Evolutionary conservation across 2,797 vertebrate genomes (phyloP).

Genomic region (Paratrypauchen microcephalus): DNA sequence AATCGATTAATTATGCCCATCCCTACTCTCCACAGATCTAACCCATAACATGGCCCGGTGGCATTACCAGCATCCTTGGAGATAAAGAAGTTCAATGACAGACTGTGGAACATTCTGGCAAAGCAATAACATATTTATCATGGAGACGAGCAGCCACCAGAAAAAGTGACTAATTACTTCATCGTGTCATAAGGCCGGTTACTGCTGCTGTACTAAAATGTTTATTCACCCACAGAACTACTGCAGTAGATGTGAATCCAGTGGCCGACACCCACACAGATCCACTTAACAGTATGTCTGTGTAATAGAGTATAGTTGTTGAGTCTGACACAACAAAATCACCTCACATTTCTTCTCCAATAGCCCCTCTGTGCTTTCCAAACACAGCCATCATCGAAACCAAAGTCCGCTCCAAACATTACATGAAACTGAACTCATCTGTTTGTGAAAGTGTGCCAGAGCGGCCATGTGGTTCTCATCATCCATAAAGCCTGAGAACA

Average conservation of each 20-base stretch:
- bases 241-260: background rate
- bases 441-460: conserved; percentile 14
- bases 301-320: background rate
- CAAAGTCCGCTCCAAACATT: conserved; percentile 31
- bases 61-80: no score
- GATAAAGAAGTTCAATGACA: no score
- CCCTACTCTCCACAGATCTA: no score
- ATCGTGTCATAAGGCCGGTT: no score
- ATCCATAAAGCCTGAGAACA: conserved; percentile 29
- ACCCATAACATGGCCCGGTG: no score
- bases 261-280: background rate
- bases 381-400: conserved; percentile 24
- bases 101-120: no score
- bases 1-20: no score
- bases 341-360: background rate
- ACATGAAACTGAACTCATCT: conserved; percentile 10
- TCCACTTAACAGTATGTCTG: background rate
- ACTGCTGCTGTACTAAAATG: no score
- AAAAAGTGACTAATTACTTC: no score
- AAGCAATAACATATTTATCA: no score
- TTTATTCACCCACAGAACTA: no score
- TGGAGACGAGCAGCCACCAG: no score
- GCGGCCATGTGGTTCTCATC: conserved; percentile 39
- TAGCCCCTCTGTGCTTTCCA: background rate
- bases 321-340: background rate